Percentiles rank a stretch among this genome's conserved stretches.
phyloP scores from a whole-genome alignment of 2,113 vertebrate species.

The Crotalus viridis region DNA sequence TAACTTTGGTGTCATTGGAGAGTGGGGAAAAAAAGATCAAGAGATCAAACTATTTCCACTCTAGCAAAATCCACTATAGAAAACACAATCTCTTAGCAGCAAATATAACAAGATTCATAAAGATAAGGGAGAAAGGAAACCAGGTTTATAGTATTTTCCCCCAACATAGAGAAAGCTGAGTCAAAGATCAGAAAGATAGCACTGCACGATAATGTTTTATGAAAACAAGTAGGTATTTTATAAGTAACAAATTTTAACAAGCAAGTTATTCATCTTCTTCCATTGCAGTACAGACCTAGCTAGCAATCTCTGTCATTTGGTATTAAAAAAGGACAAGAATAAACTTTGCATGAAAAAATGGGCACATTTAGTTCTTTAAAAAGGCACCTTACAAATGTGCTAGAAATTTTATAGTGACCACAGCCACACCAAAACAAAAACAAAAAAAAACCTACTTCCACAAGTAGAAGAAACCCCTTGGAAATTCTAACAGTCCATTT shows the following conservation, averaged over 20 bases:
- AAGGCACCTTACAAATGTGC: background rate
- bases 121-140: background rate
- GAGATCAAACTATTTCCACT: background rate
- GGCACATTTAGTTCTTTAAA: background rate
- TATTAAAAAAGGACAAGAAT: background rate
- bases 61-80: background rate
- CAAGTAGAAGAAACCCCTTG: background rate
- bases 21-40: accelerated
- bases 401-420: background rate
- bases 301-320: background rate
- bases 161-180: background rate
- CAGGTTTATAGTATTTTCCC: accelerated
- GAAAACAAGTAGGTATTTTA: background rate
- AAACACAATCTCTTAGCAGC: background rate
- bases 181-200: background rate
- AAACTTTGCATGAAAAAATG: background rate
- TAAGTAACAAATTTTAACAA: background rate
- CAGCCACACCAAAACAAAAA: background rate
- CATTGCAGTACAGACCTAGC: background rate
- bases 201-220: conserved; percentile 1
- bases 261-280: background rate
- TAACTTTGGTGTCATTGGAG: accelerated
- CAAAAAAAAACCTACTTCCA: background rate
- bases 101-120: background rate
- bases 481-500: background rate